Conservation (phyloP, 2,113 vertebrate species). For the Xenopus tropicalis region DNA sequence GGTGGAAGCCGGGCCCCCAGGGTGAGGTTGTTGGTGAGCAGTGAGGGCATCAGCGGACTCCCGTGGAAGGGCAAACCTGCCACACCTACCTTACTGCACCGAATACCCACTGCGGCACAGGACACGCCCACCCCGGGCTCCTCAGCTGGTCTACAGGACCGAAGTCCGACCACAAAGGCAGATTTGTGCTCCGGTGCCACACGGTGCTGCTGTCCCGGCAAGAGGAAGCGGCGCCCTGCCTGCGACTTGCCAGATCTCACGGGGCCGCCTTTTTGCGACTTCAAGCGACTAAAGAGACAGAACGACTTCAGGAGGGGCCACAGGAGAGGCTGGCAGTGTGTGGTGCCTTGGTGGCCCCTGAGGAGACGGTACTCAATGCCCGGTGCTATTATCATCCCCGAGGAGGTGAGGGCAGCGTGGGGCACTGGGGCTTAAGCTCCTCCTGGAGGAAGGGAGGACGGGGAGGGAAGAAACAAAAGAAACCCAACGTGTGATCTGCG, state of each 20-base stretch:
- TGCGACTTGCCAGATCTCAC: constrained; percentile 74
- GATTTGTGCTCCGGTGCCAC: constrained; percentile 92
- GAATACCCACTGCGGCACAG: constrained; percentile 85
- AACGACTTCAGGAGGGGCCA: constrained; percentile 80
- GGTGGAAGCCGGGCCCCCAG: constrained; percentile 79
- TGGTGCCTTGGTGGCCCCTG: constrained; percentile 79
- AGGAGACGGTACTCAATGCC: constrained; percentile 80
- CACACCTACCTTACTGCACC: constrained; percentile 88
- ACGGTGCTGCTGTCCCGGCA: constrained; percentile 83
- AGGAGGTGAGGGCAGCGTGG: constrained; percentile 64
- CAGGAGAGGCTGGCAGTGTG: constrained; percentile 74
- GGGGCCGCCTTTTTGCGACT: constrained; percentile 86
- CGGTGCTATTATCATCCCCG: constrained; percentile 83
- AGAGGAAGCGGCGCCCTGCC: constrained; percentile 76
- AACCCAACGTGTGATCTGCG: not conserved
- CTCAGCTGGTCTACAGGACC: constrained; percentile 92
- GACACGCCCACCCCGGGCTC: constrained; percentile 79
- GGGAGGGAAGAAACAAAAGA: constrained; percentile 48
- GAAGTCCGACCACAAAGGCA: constrained; percentile 95
- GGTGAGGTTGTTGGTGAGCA: constrained; percentile 84
- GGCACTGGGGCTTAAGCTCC: constrained; percentile 75
- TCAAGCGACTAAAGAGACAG: constrained; percentile 89
- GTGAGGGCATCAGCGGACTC: constrained; percentile 77
- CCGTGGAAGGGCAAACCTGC: constrained; percentile 55
- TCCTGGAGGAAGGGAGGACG: constrained; percentile 80